These are phyloP conservation scores for Linnaemya tessellans DNA, from an alignment of 2,888 invertebrate species.

Conservation along the genomic window DNA sequence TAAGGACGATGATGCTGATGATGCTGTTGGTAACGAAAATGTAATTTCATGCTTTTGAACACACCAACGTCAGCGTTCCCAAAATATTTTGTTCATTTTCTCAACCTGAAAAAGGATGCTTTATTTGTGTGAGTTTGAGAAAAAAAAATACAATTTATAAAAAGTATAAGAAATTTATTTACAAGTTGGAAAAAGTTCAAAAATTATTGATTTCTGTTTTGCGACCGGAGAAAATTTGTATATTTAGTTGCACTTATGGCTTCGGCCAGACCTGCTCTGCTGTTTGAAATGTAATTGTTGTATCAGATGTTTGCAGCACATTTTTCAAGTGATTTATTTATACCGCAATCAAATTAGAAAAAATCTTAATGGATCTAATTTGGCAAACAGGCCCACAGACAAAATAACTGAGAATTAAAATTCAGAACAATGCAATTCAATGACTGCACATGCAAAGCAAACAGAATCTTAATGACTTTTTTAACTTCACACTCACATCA, in stretches of 20 bases:
- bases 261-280: neutral
- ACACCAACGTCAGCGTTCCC: slow-evolving; percentile 24
- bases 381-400: slow-evolving; percentile 55
- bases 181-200: neutral
- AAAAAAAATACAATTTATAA: slow-evolving; percentile 20
- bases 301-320: slow-evolving; percentile 56
- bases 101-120: slow-evolving; percentile 52
- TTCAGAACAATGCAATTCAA: slow-evolving; percentile 27
- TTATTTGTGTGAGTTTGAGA: neutral
- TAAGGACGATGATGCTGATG: neutral
- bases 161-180: slow-evolving; percentile 22
- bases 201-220: slow-evolving; percentile 37
- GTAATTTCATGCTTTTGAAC: slow-evolving; percentile 69
- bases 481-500: slow-evolving; percentile 65
- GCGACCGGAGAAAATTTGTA: neutral
- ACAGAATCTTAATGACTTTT: slow-evolving; percentile 66
- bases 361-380: slow-evolving; percentile 70
- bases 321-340: slow-evolving; percentile 66
- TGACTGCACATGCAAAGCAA: slow-evolving; percentile 49
- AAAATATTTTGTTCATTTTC: slow-evolving; percentile 12
- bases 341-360: slow-evolving; percentile 65
- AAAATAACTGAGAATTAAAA: neutral
- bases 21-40: slow-evolving; percentile 37
- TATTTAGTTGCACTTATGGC: neutral
- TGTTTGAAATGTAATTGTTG: neutral